phyloP scores from a whole-genome alignment of 2,113 vertebrate genomes.

The Ploceus nigricollis region DNA sequence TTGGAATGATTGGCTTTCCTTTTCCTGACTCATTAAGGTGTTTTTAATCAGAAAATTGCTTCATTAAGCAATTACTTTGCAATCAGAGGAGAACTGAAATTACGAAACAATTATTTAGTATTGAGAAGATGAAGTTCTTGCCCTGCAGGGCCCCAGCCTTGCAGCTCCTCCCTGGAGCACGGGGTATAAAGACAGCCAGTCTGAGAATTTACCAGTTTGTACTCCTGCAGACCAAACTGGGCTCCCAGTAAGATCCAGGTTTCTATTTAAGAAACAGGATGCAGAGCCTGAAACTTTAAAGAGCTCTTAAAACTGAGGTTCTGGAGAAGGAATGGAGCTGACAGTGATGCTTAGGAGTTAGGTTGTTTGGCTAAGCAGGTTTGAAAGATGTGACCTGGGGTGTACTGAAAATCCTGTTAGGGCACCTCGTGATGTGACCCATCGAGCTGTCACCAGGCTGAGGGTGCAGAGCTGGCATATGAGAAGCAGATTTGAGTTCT shows the following conservation, averaged over 20 bases:
- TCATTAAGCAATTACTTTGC: background rate
- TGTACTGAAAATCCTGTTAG: background rate
- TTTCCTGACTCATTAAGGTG: background rate
- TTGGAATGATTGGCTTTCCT: background rate
- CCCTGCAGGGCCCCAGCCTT: background rate
- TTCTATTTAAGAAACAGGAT: background rate
- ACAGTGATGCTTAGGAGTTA: background rate
- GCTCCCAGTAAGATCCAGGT: background rate
- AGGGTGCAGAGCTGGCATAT: rapidly evolving
- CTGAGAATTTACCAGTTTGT: background rate
- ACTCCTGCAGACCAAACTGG: background rate
- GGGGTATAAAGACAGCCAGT: background rate
- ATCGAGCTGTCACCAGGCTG: background rate
- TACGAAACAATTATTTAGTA: background rate
- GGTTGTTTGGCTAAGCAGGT: background rate
- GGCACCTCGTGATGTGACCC: background rate
- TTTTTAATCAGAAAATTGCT: background rate
- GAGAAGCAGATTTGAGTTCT: background rate
- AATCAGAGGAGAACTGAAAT: background rate
- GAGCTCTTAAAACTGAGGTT: background rate
- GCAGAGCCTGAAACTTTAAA: background rate
- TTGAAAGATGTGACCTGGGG: background rate
- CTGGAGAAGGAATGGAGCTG: background rate
- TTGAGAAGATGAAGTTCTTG: background rate
- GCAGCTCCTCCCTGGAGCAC: background rate